These are phyloP conservation scores for Rhinolophus sinicus DNA, from an alignment of 2,113 vertebrate genomes.

Conservation along the genomic window DNA sequence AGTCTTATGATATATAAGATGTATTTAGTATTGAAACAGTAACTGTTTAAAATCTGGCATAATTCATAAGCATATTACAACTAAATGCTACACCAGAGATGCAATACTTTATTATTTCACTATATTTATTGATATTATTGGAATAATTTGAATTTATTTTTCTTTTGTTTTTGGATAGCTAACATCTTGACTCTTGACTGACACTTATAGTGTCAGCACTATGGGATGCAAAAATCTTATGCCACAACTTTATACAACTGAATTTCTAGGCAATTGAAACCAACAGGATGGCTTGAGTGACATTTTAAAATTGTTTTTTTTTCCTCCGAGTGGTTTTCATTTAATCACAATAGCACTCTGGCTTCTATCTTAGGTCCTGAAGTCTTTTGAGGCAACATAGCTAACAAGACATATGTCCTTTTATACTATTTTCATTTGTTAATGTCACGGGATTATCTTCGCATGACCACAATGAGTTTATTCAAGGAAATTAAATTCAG, in stretches of 20 bases:
- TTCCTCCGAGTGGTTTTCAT: slow-evolving; percentile 50
- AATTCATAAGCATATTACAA: slow-evolving; percentile 1
- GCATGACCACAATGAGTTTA: slow-evolving; percentile 48
- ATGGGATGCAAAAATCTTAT: background rate
- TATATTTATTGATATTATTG: background rate
- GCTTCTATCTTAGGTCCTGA: background rate
- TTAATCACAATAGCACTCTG: slow-evolving; percentile 59
- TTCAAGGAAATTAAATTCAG: slow-evolving; percentile 63
- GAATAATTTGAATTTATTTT: background rate
- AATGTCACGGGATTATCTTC: slow-evolving; percentile 61
- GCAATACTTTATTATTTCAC: background rate
- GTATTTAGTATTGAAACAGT: background rate
- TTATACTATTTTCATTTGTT: slow-evolving; percentile 32
- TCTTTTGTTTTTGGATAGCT: background rate
- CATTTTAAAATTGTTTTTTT: slow-evolving; percentile 49
- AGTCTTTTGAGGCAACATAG: background rate
- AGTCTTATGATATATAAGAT: background rate
- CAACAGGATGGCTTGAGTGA: slow-evolving; percentile 12
- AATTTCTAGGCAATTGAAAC: slow-evolving; percentile 60
- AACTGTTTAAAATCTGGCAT: background rate
- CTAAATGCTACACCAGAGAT: background rate
- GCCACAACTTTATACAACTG: slow-evolving; percentile 4
- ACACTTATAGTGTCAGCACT: background rate
- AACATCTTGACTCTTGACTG: background rate
- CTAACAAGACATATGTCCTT: slow-evolving; percentile 72